Conservation (phyloP, 1,140 invertebrate genomes). For the Druon quercuslanigerum region DNA sequence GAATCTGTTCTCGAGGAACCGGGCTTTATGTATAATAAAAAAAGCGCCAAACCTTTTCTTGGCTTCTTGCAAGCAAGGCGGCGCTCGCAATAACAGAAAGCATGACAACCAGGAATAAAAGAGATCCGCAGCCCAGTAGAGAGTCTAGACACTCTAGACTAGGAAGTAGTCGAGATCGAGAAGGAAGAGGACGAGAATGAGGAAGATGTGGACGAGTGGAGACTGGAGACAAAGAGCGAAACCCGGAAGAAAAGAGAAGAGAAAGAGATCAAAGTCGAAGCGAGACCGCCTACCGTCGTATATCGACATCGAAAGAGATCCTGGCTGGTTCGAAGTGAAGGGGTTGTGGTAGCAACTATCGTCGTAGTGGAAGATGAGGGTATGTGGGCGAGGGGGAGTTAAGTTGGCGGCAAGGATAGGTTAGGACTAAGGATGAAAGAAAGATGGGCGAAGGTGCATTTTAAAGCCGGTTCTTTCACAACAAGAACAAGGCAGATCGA, state of each 20-base stretch:
- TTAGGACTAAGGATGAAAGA: background rate
- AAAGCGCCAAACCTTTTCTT: background rate
- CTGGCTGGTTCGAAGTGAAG: background rate
- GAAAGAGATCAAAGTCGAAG: slow-evolving; percentile 34
- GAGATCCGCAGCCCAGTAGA: background rate
- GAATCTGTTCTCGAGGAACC: too few relatives aligned
- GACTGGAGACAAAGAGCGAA: background rate
- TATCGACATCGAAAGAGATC: slow-evolving; percentile 16
- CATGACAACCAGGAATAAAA: background rate
- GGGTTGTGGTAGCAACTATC: slow-evolving; percentile 15
- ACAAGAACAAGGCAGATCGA: background rate
- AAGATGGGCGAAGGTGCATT: slow-evolving; percentile 15
- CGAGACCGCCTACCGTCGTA: background rate
- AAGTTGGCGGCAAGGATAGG: slow-evolving; percentile 8
- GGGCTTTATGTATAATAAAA: background rate
- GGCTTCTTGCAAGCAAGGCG: background rate
- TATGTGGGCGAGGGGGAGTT: slow-evolving; percentile 20
- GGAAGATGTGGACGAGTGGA: background rate
- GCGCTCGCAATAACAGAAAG: background rate
- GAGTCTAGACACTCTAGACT: background rate
- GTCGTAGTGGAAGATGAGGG: slow-evolving; percentile 1
- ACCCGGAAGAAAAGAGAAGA: slow-evolving; percentile 29
- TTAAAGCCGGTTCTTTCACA: background rate
- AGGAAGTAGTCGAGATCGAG: background rate
- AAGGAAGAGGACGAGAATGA: background rate